A percentile compares a stretch with the other conserved stretches of the same genome.
These are phyloP conservation scores for Apodemia duryi DNA, from an alignment of 2,888 invertebrate genomes.

Conservation along the genomic window DNA sequence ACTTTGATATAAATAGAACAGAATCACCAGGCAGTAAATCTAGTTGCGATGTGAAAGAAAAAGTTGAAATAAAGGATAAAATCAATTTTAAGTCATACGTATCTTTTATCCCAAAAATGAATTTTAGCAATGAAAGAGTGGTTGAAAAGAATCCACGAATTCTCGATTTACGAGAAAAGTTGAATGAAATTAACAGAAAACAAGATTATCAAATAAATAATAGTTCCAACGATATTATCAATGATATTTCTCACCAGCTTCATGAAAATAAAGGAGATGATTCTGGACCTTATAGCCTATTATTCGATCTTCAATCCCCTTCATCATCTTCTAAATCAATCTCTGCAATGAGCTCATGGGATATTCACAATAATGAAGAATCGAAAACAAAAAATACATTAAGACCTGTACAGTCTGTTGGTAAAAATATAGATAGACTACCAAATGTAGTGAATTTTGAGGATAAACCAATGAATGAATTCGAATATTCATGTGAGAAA, in stretches of 20 bases:
- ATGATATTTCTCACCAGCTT: conserved; percentile 64
- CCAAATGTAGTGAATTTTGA: conserved; percentile 71
- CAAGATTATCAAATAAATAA: conserved; percentile 64
- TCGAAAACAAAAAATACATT: conserved; percentile 39
- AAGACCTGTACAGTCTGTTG: conserved; percentile 42
- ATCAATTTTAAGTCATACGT: conserved; percentile 56
- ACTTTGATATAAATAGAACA: conserved; percentile 44
- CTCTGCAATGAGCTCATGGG: conserved; percentile 45
- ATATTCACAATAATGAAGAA: conserved; percentile 34
- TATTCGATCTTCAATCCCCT: conserved; percentile 72
- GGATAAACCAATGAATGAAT: conserved; percentile 68
- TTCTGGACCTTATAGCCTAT: conserved; percentile 81
- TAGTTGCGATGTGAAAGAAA: conserved; percentile 43
- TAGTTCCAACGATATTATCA: conserved; percentile 62
- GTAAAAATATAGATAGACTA: conserved; percentile 56
- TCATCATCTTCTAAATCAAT: conserved; percentile 52
- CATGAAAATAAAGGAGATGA: conserved; percentile 69
- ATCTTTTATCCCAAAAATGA: conserved; percentile 70
- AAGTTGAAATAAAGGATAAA: conserved; percentile 53
- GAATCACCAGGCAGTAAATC: conserved; percentile 43
- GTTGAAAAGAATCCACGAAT: conserved; percentile 68
- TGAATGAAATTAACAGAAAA: conserved; percentile 68
- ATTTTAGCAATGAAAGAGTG: conserved; percentile 61
- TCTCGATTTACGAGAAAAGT: conserved; percentile 65
- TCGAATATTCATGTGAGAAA: conserved; percentile 72